phyloP scores from a whole-genome alignment of 1,140 invertebrate genomes.

The Drosophila equinoxialis region DNA sequence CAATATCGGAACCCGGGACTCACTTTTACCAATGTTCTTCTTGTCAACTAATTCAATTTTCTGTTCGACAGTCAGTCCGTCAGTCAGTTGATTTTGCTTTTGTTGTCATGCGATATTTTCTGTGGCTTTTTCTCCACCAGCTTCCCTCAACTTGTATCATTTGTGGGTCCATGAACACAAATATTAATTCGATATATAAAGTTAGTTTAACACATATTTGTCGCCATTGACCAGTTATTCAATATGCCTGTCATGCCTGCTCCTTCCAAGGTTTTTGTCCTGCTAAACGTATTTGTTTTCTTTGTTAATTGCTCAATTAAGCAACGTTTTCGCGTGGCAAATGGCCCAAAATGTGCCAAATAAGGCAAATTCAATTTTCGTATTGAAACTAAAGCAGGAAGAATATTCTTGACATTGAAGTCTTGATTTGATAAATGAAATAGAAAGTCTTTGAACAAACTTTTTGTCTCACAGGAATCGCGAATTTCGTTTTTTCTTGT shows the following conservation, averaged over 20 bases:
- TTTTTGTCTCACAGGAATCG: too few species aligned
- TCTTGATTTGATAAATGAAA: too few species aligned
- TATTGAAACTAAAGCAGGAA: neutral
- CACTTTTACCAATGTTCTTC: conserved; percentile 16
- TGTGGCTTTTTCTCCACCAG: conserved; percentile 12
- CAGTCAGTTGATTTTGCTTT: conserved; percentile 59
- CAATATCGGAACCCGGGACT: conserved; percentile 47
- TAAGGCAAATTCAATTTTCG: neutral
- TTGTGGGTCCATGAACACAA: conserved; percentile 50
- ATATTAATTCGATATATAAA: conserved; percentile 70
- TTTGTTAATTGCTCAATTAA: conserved; percentile 79
- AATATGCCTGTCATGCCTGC: neutral
- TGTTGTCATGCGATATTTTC: conserved; percentile 74
- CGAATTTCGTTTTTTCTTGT: too few species aligned
- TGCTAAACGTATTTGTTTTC: conserved; percentile 49
- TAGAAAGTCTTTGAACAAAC: too few species aligned
- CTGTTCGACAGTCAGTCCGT: conserved; percentile 22
- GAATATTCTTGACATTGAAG: too few species aligned
- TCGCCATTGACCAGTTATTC: conserved; percentile 8
- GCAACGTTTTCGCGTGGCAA: conserved; percentile 42
- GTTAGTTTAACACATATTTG: conserved; percentile 21
- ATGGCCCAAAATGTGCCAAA: conserved; percentile 34
- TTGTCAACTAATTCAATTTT: conserved; percentile 74
- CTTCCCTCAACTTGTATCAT: neutral
- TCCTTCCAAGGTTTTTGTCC: conserved; percentile 14